These are phyloP conservation scores for Drosophila repletoides DNA, from an alignment of 1,140 invertebrate species.

Conservation along the genomic window DNA sequence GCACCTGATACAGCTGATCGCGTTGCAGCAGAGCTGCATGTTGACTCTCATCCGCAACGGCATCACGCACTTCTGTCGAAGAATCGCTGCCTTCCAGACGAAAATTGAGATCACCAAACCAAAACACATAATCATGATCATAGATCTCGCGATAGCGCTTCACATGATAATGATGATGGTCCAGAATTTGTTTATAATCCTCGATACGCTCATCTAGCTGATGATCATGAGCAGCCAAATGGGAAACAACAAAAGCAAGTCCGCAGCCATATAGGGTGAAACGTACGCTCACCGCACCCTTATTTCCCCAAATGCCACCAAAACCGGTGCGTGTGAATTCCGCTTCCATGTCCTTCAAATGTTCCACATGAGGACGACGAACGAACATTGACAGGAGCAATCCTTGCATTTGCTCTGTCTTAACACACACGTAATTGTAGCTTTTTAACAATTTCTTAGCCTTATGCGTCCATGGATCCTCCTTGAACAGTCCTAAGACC, in stretches of 20 bases:
- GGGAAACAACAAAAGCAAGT: conserved; percentile 93
- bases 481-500: conserved; percentile 90
- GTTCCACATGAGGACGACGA: conserved; percentile 89
- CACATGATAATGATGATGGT: conserved; percentile 88
- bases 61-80: conserved; percentile 86
- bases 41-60: conserved; percentile 86
- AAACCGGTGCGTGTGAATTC: conserved; percentile 94
- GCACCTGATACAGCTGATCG: conserved; percentile 89
- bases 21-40: conserved; percentile 86
- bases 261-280: conserved; percentile 93
- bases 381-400: conserved; percentile 90
- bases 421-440: conserved; percentile 90
- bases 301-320: conserved; percentile 96
- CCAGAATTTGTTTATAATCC: conserved; percentile 93
- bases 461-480: conserved; percentile 92
- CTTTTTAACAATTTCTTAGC: conserved; percentile 88
- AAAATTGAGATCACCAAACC: conserved; percentile 97
- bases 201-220: conserved; percentile 90
- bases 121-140: conserved; percentile 97
- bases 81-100: conserved; percentile 87
- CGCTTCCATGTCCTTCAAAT: conserved; percentile 91
- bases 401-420: conserved; percentile 90
- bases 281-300: conserved; percentile 94
- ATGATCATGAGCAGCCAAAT: conserved; percentile 94
- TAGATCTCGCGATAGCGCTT: conserved; percentile 91